These are phyloP conservation scores for Polyergus mexicanus DNA, from an alignment of 1,140 invertebrate species.

Conservation along the genomic window DNA sequence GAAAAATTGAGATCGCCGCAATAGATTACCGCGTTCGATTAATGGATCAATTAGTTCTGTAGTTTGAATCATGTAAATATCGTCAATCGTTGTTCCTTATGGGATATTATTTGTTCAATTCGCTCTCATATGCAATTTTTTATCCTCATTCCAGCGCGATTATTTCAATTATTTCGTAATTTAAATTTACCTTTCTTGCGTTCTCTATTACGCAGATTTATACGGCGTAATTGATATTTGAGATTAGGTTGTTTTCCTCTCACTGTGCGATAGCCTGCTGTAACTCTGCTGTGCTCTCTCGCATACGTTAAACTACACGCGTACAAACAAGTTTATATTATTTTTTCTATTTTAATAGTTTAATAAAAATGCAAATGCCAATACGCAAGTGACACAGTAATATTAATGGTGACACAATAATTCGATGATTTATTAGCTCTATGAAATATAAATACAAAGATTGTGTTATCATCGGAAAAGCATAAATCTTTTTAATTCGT, in stretches of 20 bases:
- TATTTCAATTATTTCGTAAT: slow-evolving; percentile 37
- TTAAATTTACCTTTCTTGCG: slow-evolving; percentile 37
- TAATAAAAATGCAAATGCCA: background rate
- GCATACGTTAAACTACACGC: background rate
- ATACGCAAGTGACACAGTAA: background rate
- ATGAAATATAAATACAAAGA: background rate
- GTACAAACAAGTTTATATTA: background rate
- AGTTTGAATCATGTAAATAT: background rate
- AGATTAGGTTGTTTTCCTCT: slow-evolving; percentile 50
- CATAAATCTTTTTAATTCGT: background rate
- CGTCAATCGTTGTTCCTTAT: slow-evolving; percentile 7
- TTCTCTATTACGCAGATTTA: slow-evolving; percentile 47
- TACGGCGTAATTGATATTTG: slow-evolving; percentile 32
- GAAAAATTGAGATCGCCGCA: slow-evolving; percentile 27
- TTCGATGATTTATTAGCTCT: background rate
- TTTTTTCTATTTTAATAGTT: slow-evolving; percentile 10
- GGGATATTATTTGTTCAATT: slow-evolving; percentile 2
- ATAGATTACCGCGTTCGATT: slow-evolving; percentile 16
- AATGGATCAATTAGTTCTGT: slow-evolving; percentile 24
- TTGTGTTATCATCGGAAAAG: background rate
- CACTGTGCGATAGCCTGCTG: background rate
- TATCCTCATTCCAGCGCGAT: slow-evolving; percentile 16
- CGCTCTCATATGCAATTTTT: background rate
- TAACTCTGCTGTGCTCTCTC: background rate
- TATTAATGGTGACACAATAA: background rate